A percentile compares a stretch with the other conserved stretches of the same genome.
phyloP scores from a whole-genome alignment of 2,797 vertebrate genomes.

The Cryptoblepharus egeriae region DNA sequence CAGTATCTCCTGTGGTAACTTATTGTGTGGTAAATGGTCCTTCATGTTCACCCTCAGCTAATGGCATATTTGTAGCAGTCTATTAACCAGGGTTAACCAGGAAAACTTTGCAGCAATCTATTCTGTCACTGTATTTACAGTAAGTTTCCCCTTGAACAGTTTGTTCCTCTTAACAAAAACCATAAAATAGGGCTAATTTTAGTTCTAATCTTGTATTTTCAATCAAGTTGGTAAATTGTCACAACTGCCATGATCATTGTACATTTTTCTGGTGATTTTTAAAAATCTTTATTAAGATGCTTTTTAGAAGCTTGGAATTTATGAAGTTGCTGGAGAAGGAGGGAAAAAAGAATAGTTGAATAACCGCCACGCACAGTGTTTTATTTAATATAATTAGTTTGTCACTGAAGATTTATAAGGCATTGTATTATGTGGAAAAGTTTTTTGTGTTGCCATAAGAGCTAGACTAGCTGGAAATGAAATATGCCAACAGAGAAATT shows the following conservation, averaged over 20 bases:
- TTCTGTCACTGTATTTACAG: slow-evolving; percentile 10
- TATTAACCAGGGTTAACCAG: neutral
- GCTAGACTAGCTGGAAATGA: slow-evolving; percentile 60
- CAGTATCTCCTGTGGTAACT: neutral
- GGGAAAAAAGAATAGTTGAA: slow-evolving; percentile 26
- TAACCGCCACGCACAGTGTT: slow-evolving; percentile 29
- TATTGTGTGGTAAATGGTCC: neutral
- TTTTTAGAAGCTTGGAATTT: slow-evolving; percentile 55
- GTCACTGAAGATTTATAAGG: slow-evolving; percentile 61
- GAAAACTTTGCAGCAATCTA: neutral
- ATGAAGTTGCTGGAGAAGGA: slow-evolving; percentile 29
- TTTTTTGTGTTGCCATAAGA: slow-evolving; percentile 48
- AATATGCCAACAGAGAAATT: slow-evolving; percentile 53
- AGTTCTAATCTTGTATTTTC: slow-evolving; percentile 25
- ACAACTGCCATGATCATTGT: slow-evolving; percentile 30
- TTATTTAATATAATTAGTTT: slow-evolving; percentile 62
- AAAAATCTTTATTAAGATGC: slow-evolving; percentile 29
- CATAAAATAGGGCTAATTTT: slow-evolving; percentile 19
- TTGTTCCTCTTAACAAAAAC: neutral
- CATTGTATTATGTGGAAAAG: slow-evolving; percentile 31
- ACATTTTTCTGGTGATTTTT: slow-evolving; percentile 18
- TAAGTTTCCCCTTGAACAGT: neutral
- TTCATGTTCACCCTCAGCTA: neutral
- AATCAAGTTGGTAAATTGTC: neutral
- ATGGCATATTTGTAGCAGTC: neutral